phyloP scores from a whole-genome alignment of 2,888 invertebrate genomes.

The Lymantria monacha region DNA sequence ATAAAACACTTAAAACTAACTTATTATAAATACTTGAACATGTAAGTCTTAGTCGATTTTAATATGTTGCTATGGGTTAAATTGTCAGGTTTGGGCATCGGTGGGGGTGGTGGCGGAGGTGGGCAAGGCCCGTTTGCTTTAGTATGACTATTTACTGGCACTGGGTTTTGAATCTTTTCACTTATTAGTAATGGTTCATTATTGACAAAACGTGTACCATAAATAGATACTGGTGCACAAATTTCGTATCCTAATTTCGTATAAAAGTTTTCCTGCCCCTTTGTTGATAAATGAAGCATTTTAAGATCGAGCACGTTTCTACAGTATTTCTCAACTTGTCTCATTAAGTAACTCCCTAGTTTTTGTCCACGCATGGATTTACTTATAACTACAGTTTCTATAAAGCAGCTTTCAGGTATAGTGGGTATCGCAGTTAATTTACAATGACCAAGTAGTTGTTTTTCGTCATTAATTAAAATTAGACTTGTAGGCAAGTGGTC shows the following conservation, averaged over 20 bases:
- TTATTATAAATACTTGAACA: conserved; percentile 61
- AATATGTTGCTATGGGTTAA: conserved; percentile 37
- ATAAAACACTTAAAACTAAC: not conserved
- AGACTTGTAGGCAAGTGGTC: conserved; percentile 88
- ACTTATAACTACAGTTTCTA: conserved; percentile 92
- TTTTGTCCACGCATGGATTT: conserved; percentile 87
- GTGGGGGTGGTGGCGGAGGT: conserved; percentile 62
- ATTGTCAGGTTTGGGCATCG: conserved; percentile 55
- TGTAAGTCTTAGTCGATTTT: conserved; percentile 63
- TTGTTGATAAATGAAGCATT: conserved; percentile 86
- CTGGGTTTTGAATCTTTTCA: conserved; percentile 37
- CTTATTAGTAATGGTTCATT: conserved; percentile 26
- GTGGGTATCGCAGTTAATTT: conserved; percentile 89
- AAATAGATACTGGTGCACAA: conserved; percentile 87
- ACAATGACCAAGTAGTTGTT: conserved; percentile 88
- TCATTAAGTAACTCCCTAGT: conserved; percentile 89
- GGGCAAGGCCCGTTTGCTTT: conserved; percentile 11
- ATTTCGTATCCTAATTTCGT: conserved; percentile 86
- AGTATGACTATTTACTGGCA: conserved; percentile 35
- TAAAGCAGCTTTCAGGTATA: conserved; percentile 87
- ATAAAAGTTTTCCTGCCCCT: conserved; percentile 89
- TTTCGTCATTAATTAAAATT: conserved; percentile 82
- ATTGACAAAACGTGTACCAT: conserved; percentile 69
- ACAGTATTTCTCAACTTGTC: conserved; percentile 88
- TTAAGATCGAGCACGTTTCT: conserved; percentile 82